Percentiles rank a stretch among this genome's conserved stretches.
phyloP scores from a whole-genome alignment of 2,888 invertebrate species.

The Acanthosepion esculentum region DNA sequence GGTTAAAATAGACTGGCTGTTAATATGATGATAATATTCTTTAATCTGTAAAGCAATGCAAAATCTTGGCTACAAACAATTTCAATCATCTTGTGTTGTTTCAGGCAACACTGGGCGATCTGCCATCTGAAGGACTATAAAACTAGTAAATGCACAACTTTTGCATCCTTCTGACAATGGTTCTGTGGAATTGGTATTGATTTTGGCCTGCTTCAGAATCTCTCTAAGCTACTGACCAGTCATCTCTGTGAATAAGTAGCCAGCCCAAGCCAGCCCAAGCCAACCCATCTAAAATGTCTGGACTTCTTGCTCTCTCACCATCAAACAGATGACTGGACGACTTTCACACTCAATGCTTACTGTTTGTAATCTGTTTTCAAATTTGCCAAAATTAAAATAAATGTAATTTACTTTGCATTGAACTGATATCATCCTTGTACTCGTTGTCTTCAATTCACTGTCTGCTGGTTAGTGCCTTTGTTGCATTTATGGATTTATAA shows the following conservation, averaged over 20 bases:
- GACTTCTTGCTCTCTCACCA: background rate
- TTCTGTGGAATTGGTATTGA: conserved; percentile 33
- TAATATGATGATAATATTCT: background rate
- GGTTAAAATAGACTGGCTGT: background rate
- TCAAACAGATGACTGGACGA: conserved; percentile 33
- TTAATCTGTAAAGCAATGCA: no score
- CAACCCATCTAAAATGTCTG: background rate
- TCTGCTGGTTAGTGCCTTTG: background rate
- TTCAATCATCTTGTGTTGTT: no score
- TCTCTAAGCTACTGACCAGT: background rate
- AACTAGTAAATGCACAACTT: conserved; percentile 5
- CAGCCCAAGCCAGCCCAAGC: background rate
- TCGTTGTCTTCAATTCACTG: background rate
- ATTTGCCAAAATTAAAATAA: conserved; percentile 25
- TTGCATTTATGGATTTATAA: background rate
- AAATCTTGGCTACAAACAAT: no score
- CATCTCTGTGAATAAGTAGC: background rate
- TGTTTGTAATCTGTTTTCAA: background rate
- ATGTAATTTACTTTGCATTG: background rate
- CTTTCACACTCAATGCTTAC: background rate
- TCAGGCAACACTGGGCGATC: background rate
- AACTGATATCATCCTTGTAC: no score
- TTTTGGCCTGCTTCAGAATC: background rate
- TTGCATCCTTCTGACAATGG: conserved; percentile 8
- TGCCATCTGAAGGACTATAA: background rate